Evolutionary conservation across 2,888 invertebrate species (phyloP), one percentile per base, ranked within the genome.

Genomic region (Agriotes lineatus): DNA sequence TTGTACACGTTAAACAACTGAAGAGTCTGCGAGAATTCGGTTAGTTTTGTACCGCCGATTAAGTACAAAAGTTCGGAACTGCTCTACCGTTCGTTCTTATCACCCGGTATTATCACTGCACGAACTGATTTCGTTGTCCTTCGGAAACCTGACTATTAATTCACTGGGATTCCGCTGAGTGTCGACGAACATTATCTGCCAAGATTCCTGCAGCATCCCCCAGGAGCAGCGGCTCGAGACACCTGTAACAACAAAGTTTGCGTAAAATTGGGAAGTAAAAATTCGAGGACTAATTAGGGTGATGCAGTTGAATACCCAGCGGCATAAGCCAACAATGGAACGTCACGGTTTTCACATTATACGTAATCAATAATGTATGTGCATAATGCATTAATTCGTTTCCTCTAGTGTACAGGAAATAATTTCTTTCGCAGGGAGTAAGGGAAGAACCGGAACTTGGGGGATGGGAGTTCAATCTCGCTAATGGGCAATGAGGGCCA

Each of bases 391-490:
- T 83, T 83, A 82, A 83, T 83, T 83, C 82, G 82, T 83, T 82
- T 81, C 80, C 82, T 77, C 79, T 65, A 69, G 77, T 77, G 79
- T 77, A 77, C 81, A 80, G 83, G 82, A 83, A 83, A 82, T 82
- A 81, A 82, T 82, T 83, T 83, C 82, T 82, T 83, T 83, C 78
- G 75, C 68, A 68, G 72, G 73, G 73, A 71, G 69, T 70, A 68
- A 71, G 85, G 85, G 85, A 85, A 82, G 83, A 85, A 84, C 85
- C 83, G 85, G 86, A 85, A 85, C 85, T 83, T 85, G 86, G 85
- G 85, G 85, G 83, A 83, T 82, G 82, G 80, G 82, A 85, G 85
- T 86, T 86, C 87, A 87, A 87, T 87, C 85, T 86, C 86, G 86
- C 87, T 86, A 86, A 83, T 84, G 85, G 83, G 81, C 82, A 82